Evolutionary conservation across 2,888 invertebrate genomes (phyloP), one percentile per base, ranked within the genome.

Genomic region (Alviniconcha strummeri): DNA sequence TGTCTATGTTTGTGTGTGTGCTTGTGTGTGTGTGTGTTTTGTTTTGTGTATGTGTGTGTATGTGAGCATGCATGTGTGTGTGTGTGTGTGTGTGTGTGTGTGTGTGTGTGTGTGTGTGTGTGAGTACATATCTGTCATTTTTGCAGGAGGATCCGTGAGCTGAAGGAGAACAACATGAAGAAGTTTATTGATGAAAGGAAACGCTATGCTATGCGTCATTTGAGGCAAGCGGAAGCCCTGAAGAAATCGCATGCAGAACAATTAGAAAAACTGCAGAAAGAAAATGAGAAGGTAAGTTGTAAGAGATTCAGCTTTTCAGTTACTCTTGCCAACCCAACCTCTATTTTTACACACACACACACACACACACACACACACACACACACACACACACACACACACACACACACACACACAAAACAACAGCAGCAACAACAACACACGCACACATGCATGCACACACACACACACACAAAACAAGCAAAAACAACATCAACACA

Each of bases 151-250:
- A 95, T 98, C 82, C 89, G 92, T 82, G 93, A 99, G 94, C 98
- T 99, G 94, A 98, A 98, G 91, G 98, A 98, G 93, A 99, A 98
- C 93, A 99, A 99, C 93, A 98, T 98, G 82, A 99, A 99, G 94
- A 97, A 97, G 91, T 99, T 99, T 93, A 96, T 98, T 95, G 99
- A 99, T 89, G 99, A 99, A 94, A 95, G 98, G 19, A 93, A 93
- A 84, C 88, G 92, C 75, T 89, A 91, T 84, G 91, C 91, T 17
- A 90, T 91, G 85, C 88, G 91, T 77, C 93, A 94, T 85, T 90
- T 89, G 54, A 89, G 92, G 75, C 92, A 92, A 82, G 90, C 91
- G 57, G 93, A 93, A 82, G 88, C 85, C n/a, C 88, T 94, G 83
- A 90, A 92, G 82, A 93, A 93, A 85, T 85, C 91, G 13, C 93